Evolutionary conservation across 2,888 invertebrate species (phyloP), one percentile per base, ranked within the genome.

Genomic region (Leistus spinibarbis): DNA sequence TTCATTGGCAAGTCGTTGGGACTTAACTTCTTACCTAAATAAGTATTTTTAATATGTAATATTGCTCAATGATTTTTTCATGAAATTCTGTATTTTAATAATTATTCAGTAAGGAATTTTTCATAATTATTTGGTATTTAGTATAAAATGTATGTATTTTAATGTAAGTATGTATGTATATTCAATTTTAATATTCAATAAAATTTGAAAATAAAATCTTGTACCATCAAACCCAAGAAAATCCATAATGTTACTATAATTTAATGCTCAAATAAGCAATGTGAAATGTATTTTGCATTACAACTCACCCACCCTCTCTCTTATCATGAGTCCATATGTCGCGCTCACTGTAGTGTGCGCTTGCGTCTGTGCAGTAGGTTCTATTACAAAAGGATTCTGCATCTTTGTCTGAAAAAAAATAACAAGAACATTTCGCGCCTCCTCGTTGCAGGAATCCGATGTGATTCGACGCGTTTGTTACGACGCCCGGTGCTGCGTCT

Each of bases 1-100:
- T 97, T 97, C 86, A 89, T 96, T 80, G 90, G 91, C 68, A 91
- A 92, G 84, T 88, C 93, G 53, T 87, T 96, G 76, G 90, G 89
- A 16, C 87, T 96, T 69, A 85, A 90, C 79, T 94, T 92, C 79
- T 67, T 62, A 24, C 22, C 24, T 54, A 57, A 67, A 22, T 73
- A 67, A 64, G 20, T 19, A 60, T 54, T 16, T n/a, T n/a, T n/a
- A n/a, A n/a, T n/a, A n/a, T n/a, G n/a, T n/a, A 40, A 40, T 13
- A 40, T 4, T 40, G 40, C 40, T 40, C 40, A 40, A 40, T 10
- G n/a, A 4, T 5, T 5, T 40, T 40, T 40, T 3, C 40, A 40
- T 40, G 7, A 40, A 40, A 40, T 40, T n/a, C 1, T 40, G 40
- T 40, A 40, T 40, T 40, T 40, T 40, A 40, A 40, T 40, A 40